Percentiles rank a stretch among this genome's conserved stretches.
phyloP scores from a whole-genome alignment of 2,797 vertebrate species.

The Trematomus bernacchii region DNA sequence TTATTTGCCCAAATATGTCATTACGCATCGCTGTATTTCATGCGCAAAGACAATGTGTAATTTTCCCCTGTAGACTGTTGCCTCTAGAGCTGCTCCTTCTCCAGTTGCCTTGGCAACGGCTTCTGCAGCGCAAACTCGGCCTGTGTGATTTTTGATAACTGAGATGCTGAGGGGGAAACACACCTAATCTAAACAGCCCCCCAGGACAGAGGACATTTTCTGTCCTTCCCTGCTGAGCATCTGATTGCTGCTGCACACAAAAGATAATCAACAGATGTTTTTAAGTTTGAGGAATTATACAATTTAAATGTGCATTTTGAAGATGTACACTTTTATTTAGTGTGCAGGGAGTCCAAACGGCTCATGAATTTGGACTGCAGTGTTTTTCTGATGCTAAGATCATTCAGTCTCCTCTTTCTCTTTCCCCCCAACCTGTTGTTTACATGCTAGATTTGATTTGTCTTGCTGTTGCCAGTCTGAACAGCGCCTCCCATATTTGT shows the following conservation, averaged over 20 bases:
- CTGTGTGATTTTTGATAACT: slow-evolving; percentile 76
- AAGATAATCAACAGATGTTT: slow-evolving; percentile 63
- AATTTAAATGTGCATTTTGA: slow-evolving; percentile 11
- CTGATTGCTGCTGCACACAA: slow-evolving; percentile 27
- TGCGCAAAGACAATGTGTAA: slow-evolving; percentile 73
- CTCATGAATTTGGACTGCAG: slow-evolving; percentile 40
- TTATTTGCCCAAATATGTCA: slow-evolving; percentile 32
- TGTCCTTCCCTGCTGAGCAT: slow-evolving; percentile 49
- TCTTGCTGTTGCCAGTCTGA: slow-evolving; percentile 44
- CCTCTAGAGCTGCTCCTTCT: slow-evolving; percentile 86
- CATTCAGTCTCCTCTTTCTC: background rate
- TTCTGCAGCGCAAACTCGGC: slow-evolving; percentile 88
- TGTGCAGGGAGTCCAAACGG: background rate
- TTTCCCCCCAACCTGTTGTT: slow-evolving; percentile 63
- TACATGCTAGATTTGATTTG: slow-evolving; percentile 60
- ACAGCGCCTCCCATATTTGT: slow-evolving; percentile 53
- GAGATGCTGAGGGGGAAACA: slow-evolving; percentile 57
- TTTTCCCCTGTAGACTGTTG: slow-evolving; percentile 71
- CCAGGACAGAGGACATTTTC: slow-evolving; percentile 55
- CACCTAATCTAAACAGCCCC: slow-evolving; percentile 32
- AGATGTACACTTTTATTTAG: background rate
- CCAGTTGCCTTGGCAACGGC: slow-evolving; percentile 93
- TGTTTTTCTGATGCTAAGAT: slow-evolving; percentile 38
- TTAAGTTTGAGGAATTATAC: slow-evolving; percentile 25
- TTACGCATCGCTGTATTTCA: slow-evolving; percentile 49